Base-by-base conservation (phyloP, 2,797 vertebrate genomes). In the Poecilia picta region DNA sequence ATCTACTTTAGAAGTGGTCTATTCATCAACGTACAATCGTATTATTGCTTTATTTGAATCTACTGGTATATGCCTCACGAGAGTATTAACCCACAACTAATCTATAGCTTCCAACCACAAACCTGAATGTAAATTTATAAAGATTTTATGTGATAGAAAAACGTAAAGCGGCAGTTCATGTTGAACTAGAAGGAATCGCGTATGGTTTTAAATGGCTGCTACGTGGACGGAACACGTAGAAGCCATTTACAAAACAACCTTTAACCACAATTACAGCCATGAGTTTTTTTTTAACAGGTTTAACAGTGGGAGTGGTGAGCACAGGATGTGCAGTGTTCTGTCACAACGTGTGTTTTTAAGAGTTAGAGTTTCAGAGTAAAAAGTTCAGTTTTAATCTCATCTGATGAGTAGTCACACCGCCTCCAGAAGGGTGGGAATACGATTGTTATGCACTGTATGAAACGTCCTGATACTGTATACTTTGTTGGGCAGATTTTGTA, bases 1-100 rank as follows among this genome's bases (percentile, higher is more conserved):
- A 82, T 70, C 76, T 70, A 79, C 76, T 75, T 51, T 23, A n/a
- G 25, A n/a, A 55, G 8, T 55, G 53, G 49, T 51, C 49, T 23
- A 8, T 23, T 23, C 20, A 51, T 25, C 3, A n/a, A n/a, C 12
- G 25, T 12, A 55, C 53, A 55, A 55, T 55, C 1, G 0, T n/a
- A 23, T 51, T 8, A 23, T 51, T 23, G 20, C 49, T 51, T 51
- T 23, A 51, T 23, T 51, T 51, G 8, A n/a, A 55, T 31, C 31
- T 59, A 6, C 2, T 59, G 12, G 57, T 59, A 31, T 28, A 59
- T 12, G n/a, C 13, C 66, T 70, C n/a, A 0, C 10, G 25, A 68
- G 20, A 41, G 8, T 41, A 39, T 68, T 12, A 12, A 20, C 20
- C 36, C 23, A 11, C 4, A 68, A 68, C 8, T 23, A 18, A 41